phyloP scores from a whole-genome alignment of 2,888 invertebrate genomes.

The Lypha dubia region DNA sequence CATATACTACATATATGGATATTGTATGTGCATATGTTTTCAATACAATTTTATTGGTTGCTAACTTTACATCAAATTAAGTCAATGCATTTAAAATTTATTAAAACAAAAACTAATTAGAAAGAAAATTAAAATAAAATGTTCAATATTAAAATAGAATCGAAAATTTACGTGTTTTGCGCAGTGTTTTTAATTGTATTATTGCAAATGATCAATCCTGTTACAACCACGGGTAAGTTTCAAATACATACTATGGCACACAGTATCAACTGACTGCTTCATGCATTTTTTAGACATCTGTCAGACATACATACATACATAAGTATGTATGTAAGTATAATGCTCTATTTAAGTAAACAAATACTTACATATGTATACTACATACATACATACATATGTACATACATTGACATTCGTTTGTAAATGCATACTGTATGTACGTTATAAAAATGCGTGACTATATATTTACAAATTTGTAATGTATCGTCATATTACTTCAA shows the following conservation, averaged over 20 bases:
- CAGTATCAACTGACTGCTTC: constrained; percentile 20
- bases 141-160: constrained; percentile 25
- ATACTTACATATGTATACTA: not conserved
- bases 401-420: no score
- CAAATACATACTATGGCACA: constrained; percentile 38
- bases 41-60: not conserved
- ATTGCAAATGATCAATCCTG: constrained; percentile 36
- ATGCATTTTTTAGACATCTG: constrained; percentile 28
- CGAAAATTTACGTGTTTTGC: constrained; percentile 21
- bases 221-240: constrained; percentile 63
- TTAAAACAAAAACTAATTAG: not conserved
- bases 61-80: not conserved
- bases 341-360: not conserved
- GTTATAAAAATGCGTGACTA: no score
- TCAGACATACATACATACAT: constrained; percentile 2
- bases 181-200: constrained; percentile 33
- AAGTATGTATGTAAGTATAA: not conserved
- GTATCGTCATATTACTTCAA: no score
- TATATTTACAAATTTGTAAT: no score
- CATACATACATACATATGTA: not conserved
- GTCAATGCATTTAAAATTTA: not conserved
- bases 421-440: no score
- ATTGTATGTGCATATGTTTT: no score
- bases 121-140: constrained; percentile 1
- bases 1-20: no score